Evolutionary conservation across 2,888 invertebrate genomes (phyloP).

Genomic region (Chrysopilus asiliformis): DNA sequence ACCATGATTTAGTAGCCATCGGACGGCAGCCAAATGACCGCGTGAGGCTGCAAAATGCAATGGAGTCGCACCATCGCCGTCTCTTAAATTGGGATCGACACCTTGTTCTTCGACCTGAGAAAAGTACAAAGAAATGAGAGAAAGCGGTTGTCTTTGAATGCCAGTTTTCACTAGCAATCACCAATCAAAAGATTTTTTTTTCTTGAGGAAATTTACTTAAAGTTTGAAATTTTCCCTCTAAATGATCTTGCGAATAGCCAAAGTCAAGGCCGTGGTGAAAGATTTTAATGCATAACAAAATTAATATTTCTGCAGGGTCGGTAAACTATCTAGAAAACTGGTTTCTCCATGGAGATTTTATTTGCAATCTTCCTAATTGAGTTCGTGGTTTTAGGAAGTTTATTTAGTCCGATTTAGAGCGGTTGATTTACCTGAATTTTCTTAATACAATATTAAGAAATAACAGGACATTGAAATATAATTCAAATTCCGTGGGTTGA

Average conservation of each 20-base stretch:
- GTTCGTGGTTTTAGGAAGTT: too few relatives aligned
- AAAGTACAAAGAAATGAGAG: constrained; percentile 5
- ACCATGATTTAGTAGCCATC: constrained; percentile 74
- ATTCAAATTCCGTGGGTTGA: too few relatives aligned
- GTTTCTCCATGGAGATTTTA: not conserved
- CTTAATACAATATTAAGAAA: too few relatives aligned
- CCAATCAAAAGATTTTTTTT: not conserved
- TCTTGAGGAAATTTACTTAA: not conserved
- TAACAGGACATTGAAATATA: too few relatives aligned
- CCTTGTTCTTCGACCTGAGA: constrained; percentile 65
- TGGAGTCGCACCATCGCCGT: constrained; percentile 80
- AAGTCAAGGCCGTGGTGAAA: constrained; percentile 8
- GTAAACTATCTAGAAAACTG: not conserved
- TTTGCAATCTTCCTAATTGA: too few relatives aligned
- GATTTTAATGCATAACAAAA: too few relatives aligned
- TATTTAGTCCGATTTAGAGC: too few relatives aligned
- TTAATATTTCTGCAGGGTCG: not conserved
- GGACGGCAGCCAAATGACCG: constrained; percentile 64
- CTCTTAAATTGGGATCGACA: constrained; percentile 70
- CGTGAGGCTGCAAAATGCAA: constrained; percentile 79
- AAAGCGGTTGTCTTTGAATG: too few relatives aligned
- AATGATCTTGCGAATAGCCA: not conserved
- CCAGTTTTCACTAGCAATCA: too few relatives aligned
- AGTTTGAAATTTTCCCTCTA: not conserved
- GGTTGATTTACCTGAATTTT: too few relatives aligned